phyloP scores from a whole-genome alignment of 2,888 invertebrate genomes.

The Metalampra italica region DNA sequence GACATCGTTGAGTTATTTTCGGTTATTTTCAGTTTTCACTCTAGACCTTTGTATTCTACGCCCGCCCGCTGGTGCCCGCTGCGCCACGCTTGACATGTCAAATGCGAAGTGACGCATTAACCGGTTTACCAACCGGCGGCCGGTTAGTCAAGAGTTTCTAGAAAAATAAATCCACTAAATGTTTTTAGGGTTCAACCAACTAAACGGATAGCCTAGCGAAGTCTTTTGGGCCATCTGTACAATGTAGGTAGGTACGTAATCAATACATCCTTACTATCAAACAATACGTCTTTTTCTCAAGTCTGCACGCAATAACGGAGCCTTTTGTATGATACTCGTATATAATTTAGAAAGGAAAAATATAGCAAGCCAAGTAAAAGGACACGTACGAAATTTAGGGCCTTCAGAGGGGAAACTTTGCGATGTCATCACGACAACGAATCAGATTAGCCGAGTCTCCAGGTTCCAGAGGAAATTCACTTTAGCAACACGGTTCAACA shows the following conservation, averaged over 20 bases:
- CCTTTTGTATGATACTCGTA: too few relatives aligned
- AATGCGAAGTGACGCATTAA: slow-evolving; percentile 19
- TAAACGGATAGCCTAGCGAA: too few relatives aligned
- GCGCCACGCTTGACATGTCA: slow-evolving; percentile 6
- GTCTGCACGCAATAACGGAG: too few relatives aligned
- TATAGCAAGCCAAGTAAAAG: neutral
- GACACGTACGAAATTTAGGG: neutral
- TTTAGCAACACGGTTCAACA: neutral
- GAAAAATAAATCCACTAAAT: too few relatives aligned
- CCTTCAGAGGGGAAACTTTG: neutral
- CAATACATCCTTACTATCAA: too few relatives aligned
- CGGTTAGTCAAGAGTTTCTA: too few relatives aligned
- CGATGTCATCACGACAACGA: neutral
- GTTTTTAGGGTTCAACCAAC: too few relatives aligned
- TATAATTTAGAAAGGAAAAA: too few relatives aligned
- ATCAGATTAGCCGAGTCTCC: neutral
- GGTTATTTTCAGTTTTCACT: slow-evolving; percentile 15
- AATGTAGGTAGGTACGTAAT: too few relatives aligned
- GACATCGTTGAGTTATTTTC: slow-evolving; percentile 9
- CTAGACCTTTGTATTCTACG: slow-evolving; percentile 12
- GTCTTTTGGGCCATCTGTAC: too few relatives aligned
- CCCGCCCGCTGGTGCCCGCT: too few relatives aligned
- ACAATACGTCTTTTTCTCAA: too few relatives aligned
- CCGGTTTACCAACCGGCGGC: neutral
- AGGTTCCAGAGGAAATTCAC: neutral